Percentiles rank a stretch among this genome's conserved stretches.
Conservation (phyloP, 2,888 invertebrate species). For the Conomelus anceps region DNA sequence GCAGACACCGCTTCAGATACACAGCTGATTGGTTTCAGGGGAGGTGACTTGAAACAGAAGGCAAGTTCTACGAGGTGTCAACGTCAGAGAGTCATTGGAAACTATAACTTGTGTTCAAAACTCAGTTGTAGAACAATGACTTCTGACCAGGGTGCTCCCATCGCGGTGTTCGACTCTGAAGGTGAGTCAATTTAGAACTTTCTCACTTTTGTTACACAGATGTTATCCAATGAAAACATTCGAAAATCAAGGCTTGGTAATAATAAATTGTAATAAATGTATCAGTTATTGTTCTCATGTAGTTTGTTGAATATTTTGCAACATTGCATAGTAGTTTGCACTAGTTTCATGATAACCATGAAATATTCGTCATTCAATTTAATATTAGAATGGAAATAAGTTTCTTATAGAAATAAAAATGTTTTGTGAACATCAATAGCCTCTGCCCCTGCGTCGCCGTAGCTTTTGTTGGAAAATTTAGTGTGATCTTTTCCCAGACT, state of each 20-base stretch:
- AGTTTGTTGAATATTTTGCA: too few relatives aligned
- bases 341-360: too few relatives aligned
- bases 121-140: not conserved
- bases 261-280: too few relatives aligned
- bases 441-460: not conserved
- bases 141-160: not conserved
- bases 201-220: not conserved
- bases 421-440: too few relatives aligned
- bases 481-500: not conserved
- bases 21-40: not conserved
- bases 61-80: not conserved
- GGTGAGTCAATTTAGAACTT: not conserved
- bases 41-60: not conserved
- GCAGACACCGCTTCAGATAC: not conserved
- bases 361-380: too few relatives aligned
- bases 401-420: too few relatives aligned
- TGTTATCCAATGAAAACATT: too few relatives aligned
- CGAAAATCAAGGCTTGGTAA: too few relatives aligned
- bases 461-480: not conserved
- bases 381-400: too few relatives aligned
- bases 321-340: too few relatives aligned
- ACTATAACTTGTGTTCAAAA: not conserved
- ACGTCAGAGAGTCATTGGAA: not conserved
- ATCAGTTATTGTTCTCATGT: too few relatives aligned
- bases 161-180: not conserved